These are phyloP conservation scores for Acheta domesticus DNA, from an alignment of 2,888 invertebrate genomes.

Conservation along the genomic window DNA sequence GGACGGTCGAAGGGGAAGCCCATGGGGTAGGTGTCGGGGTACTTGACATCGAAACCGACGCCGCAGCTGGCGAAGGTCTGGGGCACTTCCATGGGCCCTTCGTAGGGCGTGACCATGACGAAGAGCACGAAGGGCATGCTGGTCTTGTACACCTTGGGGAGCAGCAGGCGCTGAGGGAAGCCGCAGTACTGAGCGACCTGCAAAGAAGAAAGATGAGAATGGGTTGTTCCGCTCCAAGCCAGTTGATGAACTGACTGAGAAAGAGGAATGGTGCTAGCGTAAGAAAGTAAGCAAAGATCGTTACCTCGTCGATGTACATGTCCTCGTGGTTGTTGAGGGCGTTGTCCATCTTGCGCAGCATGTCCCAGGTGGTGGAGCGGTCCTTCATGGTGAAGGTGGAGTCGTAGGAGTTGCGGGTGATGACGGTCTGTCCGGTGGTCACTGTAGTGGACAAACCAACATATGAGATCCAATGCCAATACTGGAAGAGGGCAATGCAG, in stretches of 20 bases:
- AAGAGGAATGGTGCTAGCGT: too few species aligned
- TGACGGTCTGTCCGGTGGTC: conserved; percentile 60
- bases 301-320: conserved; percentile 47
- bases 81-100: conserved; percentile 31
- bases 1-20: conserved; percentile 42
- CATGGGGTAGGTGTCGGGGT: conserved; percentile 41
- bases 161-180: conserved; percentile 66
- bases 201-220: conserved; percentile 32
- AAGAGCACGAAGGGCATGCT: conserved; percentile 65
- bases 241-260: neutral
- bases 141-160: conserved; percentile 66
- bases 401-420: conserved; percentile 65
- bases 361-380: conserved; percentile 60
- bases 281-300: neutral
- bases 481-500: neutral
- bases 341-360: conserved; percentile 61
- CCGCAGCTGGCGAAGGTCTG: conserved; percentile 42
- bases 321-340: conserved; percentile 54
- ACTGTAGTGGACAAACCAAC: conserved; percentile 44
- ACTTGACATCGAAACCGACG: conserved; percentile 40
- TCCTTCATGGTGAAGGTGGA: conserved; percentile 62
- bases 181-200: conserved; percentile 55
- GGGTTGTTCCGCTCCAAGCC: neutral
- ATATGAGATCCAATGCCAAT: too few species aligned
- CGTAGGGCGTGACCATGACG: conserved; percentile 53